Conservation (phyloP, 37 sponge, comb jelly and placozoan species). For the Crambe crambe region DNA sequence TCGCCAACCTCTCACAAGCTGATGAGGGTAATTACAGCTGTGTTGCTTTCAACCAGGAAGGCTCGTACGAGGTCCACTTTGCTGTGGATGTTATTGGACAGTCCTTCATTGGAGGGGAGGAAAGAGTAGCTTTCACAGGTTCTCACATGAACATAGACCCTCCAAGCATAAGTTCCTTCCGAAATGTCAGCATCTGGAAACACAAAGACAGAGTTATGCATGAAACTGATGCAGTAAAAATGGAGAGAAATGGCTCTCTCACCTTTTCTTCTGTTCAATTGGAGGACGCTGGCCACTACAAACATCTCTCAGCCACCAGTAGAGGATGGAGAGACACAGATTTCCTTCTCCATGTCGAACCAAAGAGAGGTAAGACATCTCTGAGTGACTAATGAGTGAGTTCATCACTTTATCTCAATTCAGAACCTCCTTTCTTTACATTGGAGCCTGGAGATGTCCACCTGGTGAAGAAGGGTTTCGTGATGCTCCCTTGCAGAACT, state of each 20-base stretch:
- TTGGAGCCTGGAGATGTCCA: not conserved
- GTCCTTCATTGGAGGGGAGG: not conserved
- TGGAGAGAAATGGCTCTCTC: slow-evolving; percentile 21
- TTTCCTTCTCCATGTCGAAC: not conserved
- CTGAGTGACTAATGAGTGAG: not conserved
- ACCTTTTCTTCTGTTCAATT: not conserved
- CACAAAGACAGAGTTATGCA: not conserved
- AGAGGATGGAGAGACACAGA: not conserved
- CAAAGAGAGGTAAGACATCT: not conserved
- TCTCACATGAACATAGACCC: not conserved
- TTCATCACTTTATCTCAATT: not conserved
- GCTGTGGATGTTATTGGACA: not conserved
- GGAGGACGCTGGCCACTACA: slow-evolving; percentile 7
- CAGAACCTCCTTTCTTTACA: slow-evolving; percentile 34
- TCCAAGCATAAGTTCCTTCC: too few species aligned
- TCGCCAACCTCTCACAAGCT: not conserved
- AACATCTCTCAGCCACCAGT: not conserved
- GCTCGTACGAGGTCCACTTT: not conserved
- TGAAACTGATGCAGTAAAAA: not conserved
- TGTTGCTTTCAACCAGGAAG: slow-evolving; percentile 7
- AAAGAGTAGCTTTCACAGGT: not conserved
- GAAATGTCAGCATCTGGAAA: not conserved
- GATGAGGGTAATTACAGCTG: slow-evolving; percentile 21
- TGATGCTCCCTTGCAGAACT: slow-evolving; percentile 10
- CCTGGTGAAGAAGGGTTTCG: not conserved